These are phyloP conservation scores for Monochamus alternatus DNA, from an alignment of 2,888 invertebrate species.

Conservation along the genomic window DNA sequence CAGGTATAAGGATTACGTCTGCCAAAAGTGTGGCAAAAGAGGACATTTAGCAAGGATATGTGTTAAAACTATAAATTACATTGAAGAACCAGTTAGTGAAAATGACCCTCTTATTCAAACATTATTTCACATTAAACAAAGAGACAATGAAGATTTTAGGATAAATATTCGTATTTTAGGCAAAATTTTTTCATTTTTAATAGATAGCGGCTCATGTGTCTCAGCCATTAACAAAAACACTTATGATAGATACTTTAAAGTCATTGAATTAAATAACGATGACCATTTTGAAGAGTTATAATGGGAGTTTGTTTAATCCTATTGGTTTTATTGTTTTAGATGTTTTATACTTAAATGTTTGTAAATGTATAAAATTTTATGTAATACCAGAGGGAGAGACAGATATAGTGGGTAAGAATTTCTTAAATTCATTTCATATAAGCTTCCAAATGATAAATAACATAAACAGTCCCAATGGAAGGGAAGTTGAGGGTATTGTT, in stretches of 20 bases:
- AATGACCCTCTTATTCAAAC: too few relatives aligned
- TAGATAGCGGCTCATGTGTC: not conserved
- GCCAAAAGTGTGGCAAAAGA: slow-evolving; percentile 15
- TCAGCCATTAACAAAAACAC: not conserved
- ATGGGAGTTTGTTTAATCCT: not conserved
- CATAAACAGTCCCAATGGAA: too few relatives aligned
- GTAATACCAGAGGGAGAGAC: not conserved
- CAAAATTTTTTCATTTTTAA: not conserved
- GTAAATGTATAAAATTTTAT: not conserved
- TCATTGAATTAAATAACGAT: not conserved
- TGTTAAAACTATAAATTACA: not conserved
- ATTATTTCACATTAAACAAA: too few relatives aligned
- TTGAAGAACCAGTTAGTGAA: too few relatives aligned
- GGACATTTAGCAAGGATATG: slow-evolving; percentile 12
- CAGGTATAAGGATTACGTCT: not conserved
- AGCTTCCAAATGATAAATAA: too few relatives aligned
- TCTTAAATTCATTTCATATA: too few relatives aligned
- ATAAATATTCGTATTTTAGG: not conserved
- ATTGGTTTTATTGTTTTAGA: not conserved
- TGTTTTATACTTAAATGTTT: not conserved
- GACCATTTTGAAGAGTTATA: not conserved
- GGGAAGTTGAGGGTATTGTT: too few relatives aligned
- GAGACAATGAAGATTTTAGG: not conserved
- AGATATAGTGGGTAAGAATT: too few relatives aligned
- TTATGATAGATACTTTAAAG: not conserved